Base-by-base conservation (phyloP, 1,140 invertebrate species). In the Phthorimaea operculella region DNA sequence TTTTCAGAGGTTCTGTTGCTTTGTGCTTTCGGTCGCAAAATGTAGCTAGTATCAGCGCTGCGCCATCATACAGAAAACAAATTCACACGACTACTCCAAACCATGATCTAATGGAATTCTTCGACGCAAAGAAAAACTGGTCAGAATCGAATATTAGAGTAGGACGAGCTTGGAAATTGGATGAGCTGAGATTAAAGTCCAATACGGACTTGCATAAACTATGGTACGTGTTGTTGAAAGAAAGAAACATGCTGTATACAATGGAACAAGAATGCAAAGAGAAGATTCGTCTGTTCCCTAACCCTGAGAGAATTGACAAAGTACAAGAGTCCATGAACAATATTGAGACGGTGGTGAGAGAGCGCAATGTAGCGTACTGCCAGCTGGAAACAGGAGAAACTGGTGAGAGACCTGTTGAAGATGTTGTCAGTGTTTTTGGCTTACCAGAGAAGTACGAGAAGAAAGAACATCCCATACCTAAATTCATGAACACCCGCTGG, bases 191-290 rank as follows among this genome's bases (percentile, higher is more conserved):
- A 72, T 90, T 98, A 33, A 99, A 99, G 86, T 97, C 95, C 51
- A 99, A 98, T 82, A 87, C 90, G 50, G 98, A 99, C 87, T 89
- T 99, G 47, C 98, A 99, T 72, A 98, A 99, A 88, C 86, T 99
- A 54, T 99, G 98, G 98, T 98, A 91, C 87, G 89, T 99, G 18
- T 86, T 99, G 54, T 82, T 99, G 17, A 99, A 99, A 87, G 98
- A 99, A 86, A 87, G 90, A 55, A 99, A 99, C 79, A 98, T 99
- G 96, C 86, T 99, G 6, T 78, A 97, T 49, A 99, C 98, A 14
- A 98, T 99, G 97, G 93, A 98, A 86, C 88, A 95, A 57, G 92
- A 92, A 72, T 93, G 90, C 71, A 92, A 92, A 51, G 74, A 89
- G 58, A 86, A 91, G 70, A 81, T 78, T 36, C 83, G 90, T 78